Percentiles rank a stretch among this genome's conserved stretches.
These are phyloP conservation scores for Cettia cetti DNA, from an alignment of 2,113 vertebrate species.

Conservation along the genomic window DNA sequence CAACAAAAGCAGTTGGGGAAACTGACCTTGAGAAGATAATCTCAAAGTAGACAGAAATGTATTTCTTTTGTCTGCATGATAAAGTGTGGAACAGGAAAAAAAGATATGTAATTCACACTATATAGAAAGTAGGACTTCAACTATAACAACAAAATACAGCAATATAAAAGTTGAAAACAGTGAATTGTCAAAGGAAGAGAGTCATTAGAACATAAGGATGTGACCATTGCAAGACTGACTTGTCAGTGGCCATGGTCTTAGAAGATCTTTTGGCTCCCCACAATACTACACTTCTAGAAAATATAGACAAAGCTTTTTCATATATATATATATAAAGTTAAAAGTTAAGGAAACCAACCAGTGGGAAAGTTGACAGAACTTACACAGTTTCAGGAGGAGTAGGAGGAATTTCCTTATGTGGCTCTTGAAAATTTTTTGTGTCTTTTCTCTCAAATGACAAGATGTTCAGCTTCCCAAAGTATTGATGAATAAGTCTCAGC, in stretches of 20 bases:
- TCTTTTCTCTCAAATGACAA: not conserved
- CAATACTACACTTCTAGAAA: not conserved
- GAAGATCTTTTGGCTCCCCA: not conserved
- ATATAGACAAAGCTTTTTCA: not conserved
- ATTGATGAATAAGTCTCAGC: not conserved
- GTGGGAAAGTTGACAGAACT: not conserved
- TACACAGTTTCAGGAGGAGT: not conserved
- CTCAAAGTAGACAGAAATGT: not conserved
- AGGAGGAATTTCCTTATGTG: not conserved
- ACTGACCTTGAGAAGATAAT: conserved; percentile 13
- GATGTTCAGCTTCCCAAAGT: not conserved
- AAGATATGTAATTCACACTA: not conserved
- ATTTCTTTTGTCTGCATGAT: not conserved
- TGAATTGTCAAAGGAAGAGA: not conserved
- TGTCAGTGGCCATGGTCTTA: not conserved
- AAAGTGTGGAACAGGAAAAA: not conserved
- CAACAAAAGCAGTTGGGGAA: not conserved
- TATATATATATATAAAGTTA: not conserved
- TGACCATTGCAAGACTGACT: not conserved
- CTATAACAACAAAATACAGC: not conserved
- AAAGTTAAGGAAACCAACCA: not conserved
- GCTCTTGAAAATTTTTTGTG: not conserved
- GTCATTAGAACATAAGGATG: not conserved
- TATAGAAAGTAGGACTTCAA: not conserved
- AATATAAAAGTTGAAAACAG: not conserved